Conservation (phyloP, 2,888 invertebrate species). For the Coecobrya sp. region DNA sequence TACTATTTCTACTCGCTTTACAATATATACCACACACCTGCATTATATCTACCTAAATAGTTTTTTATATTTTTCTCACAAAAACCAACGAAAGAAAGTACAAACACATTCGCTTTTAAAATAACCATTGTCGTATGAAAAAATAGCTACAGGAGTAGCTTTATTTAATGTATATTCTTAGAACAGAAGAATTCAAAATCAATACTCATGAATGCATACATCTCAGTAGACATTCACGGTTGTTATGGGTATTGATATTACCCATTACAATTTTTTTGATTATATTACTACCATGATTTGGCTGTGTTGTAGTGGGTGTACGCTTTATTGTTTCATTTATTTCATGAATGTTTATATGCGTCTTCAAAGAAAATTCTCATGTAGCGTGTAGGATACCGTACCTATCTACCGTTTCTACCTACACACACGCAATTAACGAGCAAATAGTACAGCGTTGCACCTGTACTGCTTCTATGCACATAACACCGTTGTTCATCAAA, state of each 20-base stretch:
- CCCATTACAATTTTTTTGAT: background rate
- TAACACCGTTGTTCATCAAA: background rate
- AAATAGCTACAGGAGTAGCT: too few relatives aligned
- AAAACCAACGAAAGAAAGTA: constrained; percentile 50
- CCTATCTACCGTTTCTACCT: background rate
- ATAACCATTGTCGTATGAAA: too few relatives aligned
- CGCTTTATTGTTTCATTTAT: constrained; percentile 15
- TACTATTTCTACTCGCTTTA: background rate
- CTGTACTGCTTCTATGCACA: background rate
- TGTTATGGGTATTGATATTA: background rate
- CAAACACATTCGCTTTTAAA: background rate
- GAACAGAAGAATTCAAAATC: too few relatives aligned
- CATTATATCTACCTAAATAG: background rate
- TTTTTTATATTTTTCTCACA: constrained; percentile 8
- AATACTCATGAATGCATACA: background rate
- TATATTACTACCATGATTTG: constrained; percentile 15
- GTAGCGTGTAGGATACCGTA: background rate
- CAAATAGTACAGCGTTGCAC: background rate
- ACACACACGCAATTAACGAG: background rate
- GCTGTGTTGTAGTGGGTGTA: constrained; percentile 44
- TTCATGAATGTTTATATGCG: background rate
- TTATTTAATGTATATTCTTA: too few relatives aligned
- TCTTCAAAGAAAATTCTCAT: constrained; percentile 37
- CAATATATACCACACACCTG: background rate
- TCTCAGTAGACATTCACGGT: background rate